Conservation (phyloP, 2,113 vertebrate genomes). For the Microcebus lehilahytsara region DNA sequence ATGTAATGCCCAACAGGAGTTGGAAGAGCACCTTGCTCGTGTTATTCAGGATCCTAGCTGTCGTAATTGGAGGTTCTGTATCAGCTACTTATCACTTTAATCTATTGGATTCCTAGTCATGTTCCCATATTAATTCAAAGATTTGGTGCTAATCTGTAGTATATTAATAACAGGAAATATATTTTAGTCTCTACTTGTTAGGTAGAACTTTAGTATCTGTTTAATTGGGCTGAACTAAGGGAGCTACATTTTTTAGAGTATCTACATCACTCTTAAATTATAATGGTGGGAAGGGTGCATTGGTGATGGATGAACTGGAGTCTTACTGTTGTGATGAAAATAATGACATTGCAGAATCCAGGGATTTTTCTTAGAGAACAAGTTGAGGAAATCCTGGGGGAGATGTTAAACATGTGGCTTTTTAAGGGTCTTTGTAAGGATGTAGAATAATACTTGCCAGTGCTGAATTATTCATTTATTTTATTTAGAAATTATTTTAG, state of each 20-base stretch:
- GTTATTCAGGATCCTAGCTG: background rate
- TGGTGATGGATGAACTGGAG: background rate
- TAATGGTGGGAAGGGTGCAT: background rate
- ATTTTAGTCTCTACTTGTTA: background rate
- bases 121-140: background rate
- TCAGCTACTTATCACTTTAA: background rate
- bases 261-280: background rate
- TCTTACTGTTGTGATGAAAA: background rate
- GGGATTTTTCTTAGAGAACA: background rate
- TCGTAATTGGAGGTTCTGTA: background rate
- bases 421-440: background rate
- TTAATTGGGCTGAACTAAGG: background rate
- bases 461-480: background rate
- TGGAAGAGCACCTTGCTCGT: background rate
- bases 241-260: background rate
- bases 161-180: background rate
- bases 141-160: background rate
- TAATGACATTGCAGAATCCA: background rate
- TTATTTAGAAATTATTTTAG: background rate
- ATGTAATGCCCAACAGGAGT: background rate
- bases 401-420: background rate
- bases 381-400: background rate
- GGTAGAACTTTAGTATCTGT: background rate
- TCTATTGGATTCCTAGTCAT: background rate
- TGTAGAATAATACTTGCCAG: background rate